Evolutionary conservation across 1,140 invertebrate species (phyloP).

Genomic region (Popillia japonica): DNA sequence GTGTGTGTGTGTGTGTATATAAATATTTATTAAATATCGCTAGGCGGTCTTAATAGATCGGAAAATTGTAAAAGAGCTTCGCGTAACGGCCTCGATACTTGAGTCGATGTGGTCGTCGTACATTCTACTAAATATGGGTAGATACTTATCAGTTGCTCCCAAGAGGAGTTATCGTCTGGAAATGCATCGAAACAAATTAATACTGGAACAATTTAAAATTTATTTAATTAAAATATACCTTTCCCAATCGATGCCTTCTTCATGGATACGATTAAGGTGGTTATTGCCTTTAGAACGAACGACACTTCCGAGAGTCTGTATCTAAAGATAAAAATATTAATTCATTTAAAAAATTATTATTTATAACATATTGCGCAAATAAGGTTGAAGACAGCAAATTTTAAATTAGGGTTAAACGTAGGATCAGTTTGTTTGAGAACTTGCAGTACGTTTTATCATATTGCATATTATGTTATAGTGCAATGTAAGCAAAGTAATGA

Average conservation of each 20-base stretch:
- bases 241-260: conserved; percentile 89
- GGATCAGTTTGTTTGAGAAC: too few relatives aligned
- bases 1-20: conserved; percentile 9
- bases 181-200: conserved; percentile 41
- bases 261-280: conserved; percentile 89
- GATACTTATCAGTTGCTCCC: conserved; percentile 89
- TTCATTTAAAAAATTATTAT: too few relatives aligned
- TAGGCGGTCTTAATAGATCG: conserved; percentile 81
- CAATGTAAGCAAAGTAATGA: too few relatives aligned
- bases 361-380: too few relatives aligned
- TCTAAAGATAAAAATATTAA: too few relatives aligned
- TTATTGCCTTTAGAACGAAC: conserved; percentile 95
- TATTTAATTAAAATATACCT: conserved; percentile 67
- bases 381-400: too few relatives aligned
- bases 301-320: conserved; percentile 95
- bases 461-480: too few relatives aligned
- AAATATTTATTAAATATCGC: conserved; percentile 31
- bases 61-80: conserved; percentile 89
- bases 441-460: too few relatives aligned
- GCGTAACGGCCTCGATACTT: conserved; percentile 82
- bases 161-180: conserved; percentile 85
- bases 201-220: conserved; percentile 38
- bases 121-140: conserved; percentile 93
- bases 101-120: conserved; percentile 78
- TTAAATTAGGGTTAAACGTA: too few relatives aligned